Percentiles rank a stretch among this genome's conserved stretches.
Conservation (phyloP, 2,113 vertebrate species). For the Xerus inauris region DNA sequence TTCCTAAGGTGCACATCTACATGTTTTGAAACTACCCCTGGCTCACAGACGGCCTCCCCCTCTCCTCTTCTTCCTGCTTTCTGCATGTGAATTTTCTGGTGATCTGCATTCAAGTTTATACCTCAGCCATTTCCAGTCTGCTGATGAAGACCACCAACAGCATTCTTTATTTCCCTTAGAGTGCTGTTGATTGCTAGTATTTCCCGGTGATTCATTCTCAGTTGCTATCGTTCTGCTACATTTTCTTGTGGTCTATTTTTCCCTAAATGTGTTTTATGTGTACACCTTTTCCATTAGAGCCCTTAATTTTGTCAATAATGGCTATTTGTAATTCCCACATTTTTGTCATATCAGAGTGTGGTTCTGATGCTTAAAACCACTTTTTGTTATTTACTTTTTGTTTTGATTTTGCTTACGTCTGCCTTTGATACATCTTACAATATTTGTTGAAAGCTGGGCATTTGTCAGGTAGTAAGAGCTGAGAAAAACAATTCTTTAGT, state of each 20-base stretch:
- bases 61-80: not conserved
- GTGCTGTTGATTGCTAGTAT: not conserved
- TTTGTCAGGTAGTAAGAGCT: not conserved
- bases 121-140: not conserved
- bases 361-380: not conserved
- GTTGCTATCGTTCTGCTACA: not conserved
- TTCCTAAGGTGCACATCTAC: not conserved
- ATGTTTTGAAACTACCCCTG: not conserved
- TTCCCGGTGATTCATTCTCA: not conserved
- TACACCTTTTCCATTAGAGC: not conserved
- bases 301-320: not conserved
- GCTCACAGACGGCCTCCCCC: too few species aligned
- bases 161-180: not conserved
- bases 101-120: not conserved
- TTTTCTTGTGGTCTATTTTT: not conserved
- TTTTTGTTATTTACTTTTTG: not conserved
- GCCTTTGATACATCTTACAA: not conserved
- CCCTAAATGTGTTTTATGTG: not conserved
- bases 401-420: not conserved
- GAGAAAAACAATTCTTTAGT: not conserved
- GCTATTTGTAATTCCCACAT: not conserved
- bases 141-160: not conserved
- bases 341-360: not conserved
- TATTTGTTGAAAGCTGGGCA: not conserved
- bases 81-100: not conserved